Evolutionary conservation across 2,113 vertebrate genomes (phyloP).

Genomic region (Vidua macroura): DNA sequence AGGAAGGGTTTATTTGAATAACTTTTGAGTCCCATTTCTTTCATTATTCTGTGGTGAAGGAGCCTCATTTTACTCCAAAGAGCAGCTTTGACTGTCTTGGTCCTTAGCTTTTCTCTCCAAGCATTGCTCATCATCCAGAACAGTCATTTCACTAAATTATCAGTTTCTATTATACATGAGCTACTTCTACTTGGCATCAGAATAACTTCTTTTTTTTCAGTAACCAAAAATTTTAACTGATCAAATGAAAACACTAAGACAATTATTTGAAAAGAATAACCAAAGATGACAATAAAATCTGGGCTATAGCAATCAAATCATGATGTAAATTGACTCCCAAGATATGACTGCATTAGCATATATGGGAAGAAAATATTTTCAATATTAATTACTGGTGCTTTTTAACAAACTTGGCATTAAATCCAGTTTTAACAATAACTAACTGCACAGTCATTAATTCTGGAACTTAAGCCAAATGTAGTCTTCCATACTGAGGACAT

Average conservation of each 20-base stretch:
- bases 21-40: background rate
- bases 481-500: slow-evolving; percentile 51
- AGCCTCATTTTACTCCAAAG: background rate
- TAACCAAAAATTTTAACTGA: slow-evolving; percentile 21
- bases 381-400: slow-evolving; percentile 27
- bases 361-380: slow-evolving; percentile 34
- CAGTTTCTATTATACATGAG: background rate
- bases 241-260: slow-evolving; percentile 8
- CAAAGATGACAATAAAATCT: background rate
- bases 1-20: background rate
- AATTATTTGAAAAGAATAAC: background rate
- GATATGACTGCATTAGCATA: background rate
- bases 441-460: slow-evolving; percentile 52
- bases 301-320: background rate
- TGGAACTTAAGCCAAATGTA: slow-evolving; percentile 48
- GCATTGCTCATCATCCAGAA: background rate
- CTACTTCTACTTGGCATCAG: background rate
- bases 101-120: background rate
- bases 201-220: background rate
- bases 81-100: background rate
- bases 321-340: background rate
- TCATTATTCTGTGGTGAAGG: background rate
- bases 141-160: background rate
- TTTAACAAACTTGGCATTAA: slow-evolving; percentile 47
- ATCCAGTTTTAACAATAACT: slow-evolving; percentile 46